Evolutionary conservation across 2,797 vertebrate genomes (phyloP), one percentile per base, ranked within the genome.

Genomic region (Mus caroli): DNA sequence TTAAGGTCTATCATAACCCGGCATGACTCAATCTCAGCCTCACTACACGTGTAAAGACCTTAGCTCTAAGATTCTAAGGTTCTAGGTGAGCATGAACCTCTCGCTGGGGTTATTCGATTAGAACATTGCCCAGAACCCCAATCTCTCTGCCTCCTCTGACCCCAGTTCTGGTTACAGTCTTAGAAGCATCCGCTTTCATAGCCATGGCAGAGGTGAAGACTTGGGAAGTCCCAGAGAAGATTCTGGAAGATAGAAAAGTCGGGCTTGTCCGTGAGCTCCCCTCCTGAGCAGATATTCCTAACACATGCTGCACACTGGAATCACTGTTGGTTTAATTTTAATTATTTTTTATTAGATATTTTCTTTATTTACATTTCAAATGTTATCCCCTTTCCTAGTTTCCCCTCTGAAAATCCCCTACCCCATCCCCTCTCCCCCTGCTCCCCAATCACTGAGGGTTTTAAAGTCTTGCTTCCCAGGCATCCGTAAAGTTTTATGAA

Each of bases 21-120:
- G 26, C 37, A 46, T 31, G 69, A 73, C 34, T 69, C 78, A 46
- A 17, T 83, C 58, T 31, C 75, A 56, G 8, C 56, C 60, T 83
- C n/a, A 75, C 60, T 17, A n/a, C 20, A 8, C 15, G 22, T 31
- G n/a, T 58, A 75, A 82, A 95, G 92, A 92, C 37, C 54, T 52
- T 71, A 37, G 80, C 85, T 95, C 31, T 37, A 96, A 88, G 24
- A 62, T 82, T 60, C 58, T 83, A 73, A 69, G 56, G 28, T 79
- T 75, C 52, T 31, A 8, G 26, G 56, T 54, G 58, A 60, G 67
- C 31, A 5, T 11, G 43, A 88, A 82, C 43, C 19, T 78, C 93
- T 43, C 2, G 7, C 56, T 4, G 28, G n/a, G 20, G 22, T 4
- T 14, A 54, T n/a, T 94, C 34, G 40, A 67, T 78, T 14, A 60